Evolutionary conservation across 2,888 invertebrate species (phyloP), one percentile per base, ranked within the genome.

Genomic region (Acanthosepion pharaonis): DNA sequence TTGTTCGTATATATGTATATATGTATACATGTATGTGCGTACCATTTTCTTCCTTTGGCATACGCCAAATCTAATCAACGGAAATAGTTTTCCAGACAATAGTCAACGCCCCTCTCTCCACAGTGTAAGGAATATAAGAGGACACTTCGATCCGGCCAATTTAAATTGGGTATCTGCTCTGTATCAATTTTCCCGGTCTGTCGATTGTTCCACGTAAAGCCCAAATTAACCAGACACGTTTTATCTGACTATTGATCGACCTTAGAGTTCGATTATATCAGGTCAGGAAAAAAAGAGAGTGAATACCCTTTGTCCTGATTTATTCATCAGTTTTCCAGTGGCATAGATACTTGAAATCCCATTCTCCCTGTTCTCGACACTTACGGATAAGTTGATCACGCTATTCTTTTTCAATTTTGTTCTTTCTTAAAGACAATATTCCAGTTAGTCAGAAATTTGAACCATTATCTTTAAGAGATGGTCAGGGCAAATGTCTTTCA

Each of bases 101-200:
- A 11, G 78, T 33, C 78, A 33, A n/a, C 9, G 78, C n/a, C 33
- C n/a, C 3, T 3, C 78, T 1, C 2, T 5, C n/a, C 78, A n/a
- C 78, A n/a, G 11, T 11, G n/a, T 9, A n/a, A 59, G 78, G n/a
- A 33, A 78, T 33, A 78, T 33, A 78, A 78, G 78, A 78, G 78
- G 78, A 78, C 78, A 78, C 78, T 33, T 78, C n/a, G 78, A 78
- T 78, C 78, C n/a, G 11, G n/a, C 78, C 78, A 78, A 78, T 33
- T 78, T 78, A 78, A 78, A 78, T 78, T 78, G 78, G n/a, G n/a
- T 78, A n/a, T 78, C 78, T 78, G n/a, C 18, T 15, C 78, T 78
- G 78, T 78, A 78, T 78, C 78, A 78, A 78, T 78, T 78, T 78
- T 59, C 78, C n/a, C 78, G n/a, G n/a, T 78, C 78, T n/a, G 33